Evolutionary conservation across 1,140 invertebrate genomes (phyloP).

Genomic region (Lepidurus arcticus): DNA sequence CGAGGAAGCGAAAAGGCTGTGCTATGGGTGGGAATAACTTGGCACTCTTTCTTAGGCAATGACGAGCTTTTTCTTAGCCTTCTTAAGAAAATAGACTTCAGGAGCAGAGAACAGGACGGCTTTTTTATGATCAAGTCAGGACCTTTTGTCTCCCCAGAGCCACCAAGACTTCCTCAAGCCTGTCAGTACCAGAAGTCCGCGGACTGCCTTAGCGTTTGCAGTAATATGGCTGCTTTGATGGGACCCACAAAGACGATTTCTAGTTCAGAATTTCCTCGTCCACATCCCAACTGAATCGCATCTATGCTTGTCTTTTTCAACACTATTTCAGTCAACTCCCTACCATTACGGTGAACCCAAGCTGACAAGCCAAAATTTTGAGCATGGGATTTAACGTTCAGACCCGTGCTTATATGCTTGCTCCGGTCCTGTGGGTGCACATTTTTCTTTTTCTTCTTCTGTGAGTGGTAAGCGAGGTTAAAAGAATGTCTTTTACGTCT

Average conservation of each 20-base stretch:
- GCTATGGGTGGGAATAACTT: slow-evolving; percentile 7
- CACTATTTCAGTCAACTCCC: too few species aligned
- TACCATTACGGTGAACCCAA: too few species aligned
- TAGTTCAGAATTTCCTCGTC: too few species aligned
- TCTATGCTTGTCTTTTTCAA: too few species aligned
- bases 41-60: slow-evolving; percentile 21
- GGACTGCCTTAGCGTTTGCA: slow-evolving; percentile 17
- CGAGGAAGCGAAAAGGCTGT: not conserved
- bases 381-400: too few species aligned
- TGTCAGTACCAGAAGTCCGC: slow-evolving; percentile 17
- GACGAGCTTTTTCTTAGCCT: slow-evolving; percentile 12
- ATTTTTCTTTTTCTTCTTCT: too few species aligned
- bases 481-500: not conserved
- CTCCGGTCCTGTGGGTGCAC: too few species aligned
- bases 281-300: too few species aligned
- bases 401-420: too few species aligned
- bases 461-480: too few species aligned
- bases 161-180: slow-evolving; percentile 21
- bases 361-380: too few species aligned
- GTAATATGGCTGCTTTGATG: slow-evolving; percentile 21
- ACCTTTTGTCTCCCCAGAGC: slow-evolving; percentile 18
- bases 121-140: slow-evolving; percentile 19
- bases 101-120: not conserved
- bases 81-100: slow-evolving; percentile 22
- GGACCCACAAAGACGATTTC: not conserved